Conservation (phyloP, 2,797 vertebrate genomes). For the Coregonus sp. region DNA sequence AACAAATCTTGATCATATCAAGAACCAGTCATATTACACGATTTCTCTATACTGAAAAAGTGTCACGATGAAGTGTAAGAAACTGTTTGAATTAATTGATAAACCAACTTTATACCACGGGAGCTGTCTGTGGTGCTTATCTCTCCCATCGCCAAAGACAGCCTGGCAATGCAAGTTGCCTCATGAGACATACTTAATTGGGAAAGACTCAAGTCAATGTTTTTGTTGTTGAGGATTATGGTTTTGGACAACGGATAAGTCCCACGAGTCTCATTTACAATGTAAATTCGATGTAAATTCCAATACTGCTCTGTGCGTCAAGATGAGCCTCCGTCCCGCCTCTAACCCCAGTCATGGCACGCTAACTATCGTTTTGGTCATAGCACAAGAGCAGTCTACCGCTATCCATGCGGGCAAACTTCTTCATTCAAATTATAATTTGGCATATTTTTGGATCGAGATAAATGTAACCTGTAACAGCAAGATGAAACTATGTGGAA, state of each 20-base stretch:
- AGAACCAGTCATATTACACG: background rate
- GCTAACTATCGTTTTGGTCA: background rate
- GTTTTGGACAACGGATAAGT: too few relatives aligned
- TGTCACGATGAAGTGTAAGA: background rate
- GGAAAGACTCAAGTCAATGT: too few relatives aligned
- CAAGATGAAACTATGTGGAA: constrained; percentile 60
- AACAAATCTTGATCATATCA: constrained; percentile 3
- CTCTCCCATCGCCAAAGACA: background rate
- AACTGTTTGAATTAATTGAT: background rate
- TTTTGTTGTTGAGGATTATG: too few relatives aligned
- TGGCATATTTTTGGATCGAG: constrained; percentile 14
- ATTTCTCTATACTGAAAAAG: background rate
- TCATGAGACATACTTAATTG: too few relatives aligned
- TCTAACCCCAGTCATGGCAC: too few relatives aligned
- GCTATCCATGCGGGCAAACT: background rate
- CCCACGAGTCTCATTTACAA: too few relatives aligned
- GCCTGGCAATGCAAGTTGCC: too few relatives aligned
- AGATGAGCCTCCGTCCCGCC: too few relatives aligned
- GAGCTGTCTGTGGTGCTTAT: background rate
- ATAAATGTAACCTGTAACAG: constrained; percentile 19
- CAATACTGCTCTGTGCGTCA: too few relatives aligned
- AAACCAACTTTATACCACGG: background rate
- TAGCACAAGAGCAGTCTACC: background rate
- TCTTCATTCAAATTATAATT: background rate
- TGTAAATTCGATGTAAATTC: too few relatives aligned